Evolutionary conservation across 2,888 invertebrate genomes (phyloP).

Genomic region (Eurytoma californica): DNA sequence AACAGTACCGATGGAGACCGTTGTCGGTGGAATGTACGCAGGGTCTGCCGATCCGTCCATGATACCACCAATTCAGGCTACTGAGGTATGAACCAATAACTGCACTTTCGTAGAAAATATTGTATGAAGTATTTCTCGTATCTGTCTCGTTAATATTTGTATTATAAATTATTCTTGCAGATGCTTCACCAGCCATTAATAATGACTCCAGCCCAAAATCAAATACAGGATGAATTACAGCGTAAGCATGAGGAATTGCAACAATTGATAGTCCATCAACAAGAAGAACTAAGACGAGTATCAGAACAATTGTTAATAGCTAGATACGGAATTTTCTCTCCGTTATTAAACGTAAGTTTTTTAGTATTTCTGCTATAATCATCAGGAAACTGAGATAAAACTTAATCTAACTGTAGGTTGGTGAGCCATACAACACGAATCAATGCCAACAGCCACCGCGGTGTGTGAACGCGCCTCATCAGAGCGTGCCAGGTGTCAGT

Average conservation of each 20-base stretch:
- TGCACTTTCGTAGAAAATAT: not conserved
- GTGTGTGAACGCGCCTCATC: slow-evolving; percentile 37
- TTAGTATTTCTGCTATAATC: not conserved
- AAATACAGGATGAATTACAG: slow-evolving; percentile 77
- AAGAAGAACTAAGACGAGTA: slow-evolving; percentile 88
- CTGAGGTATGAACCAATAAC: slow-evolving; percentile 62
- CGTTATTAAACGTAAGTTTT: slow-evolving; percentile 70
- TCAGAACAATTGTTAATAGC: slow-evolving; percentile 92
- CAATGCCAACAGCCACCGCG: slow-evolving; percentile 61
- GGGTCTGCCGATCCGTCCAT: slow-evolving; percentile 71
- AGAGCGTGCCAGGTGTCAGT: slow-evolving; percentile 64
- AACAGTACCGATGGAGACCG: slow-evolving; percentile 79
- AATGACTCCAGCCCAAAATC: slow-evolving; percentile 78
- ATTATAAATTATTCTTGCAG: slow-evolving; percentile 56
- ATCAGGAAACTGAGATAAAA: no score
- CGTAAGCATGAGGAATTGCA: slow-evolving; percentile 91
- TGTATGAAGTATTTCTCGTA: no score
- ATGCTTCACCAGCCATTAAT: slow-evolving; percentile 74
- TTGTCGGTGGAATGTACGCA: slow-evolving; percentile 76
- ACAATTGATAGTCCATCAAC: slow-evolving; percentile 88
- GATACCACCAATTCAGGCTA: slow-evolving; percentile 65
- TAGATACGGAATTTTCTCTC: slow-evolving; percentile 81
- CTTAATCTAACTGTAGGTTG: slow-evolving; percentile 61
- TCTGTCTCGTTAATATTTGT: not conserved
- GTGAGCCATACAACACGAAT: slow-evolving; percentile 65